Evolutionary conservation across 92 coral and sea anemone genomes (phyloP).

Genomic region (Anthopleura xanthogrammica): DNA sequence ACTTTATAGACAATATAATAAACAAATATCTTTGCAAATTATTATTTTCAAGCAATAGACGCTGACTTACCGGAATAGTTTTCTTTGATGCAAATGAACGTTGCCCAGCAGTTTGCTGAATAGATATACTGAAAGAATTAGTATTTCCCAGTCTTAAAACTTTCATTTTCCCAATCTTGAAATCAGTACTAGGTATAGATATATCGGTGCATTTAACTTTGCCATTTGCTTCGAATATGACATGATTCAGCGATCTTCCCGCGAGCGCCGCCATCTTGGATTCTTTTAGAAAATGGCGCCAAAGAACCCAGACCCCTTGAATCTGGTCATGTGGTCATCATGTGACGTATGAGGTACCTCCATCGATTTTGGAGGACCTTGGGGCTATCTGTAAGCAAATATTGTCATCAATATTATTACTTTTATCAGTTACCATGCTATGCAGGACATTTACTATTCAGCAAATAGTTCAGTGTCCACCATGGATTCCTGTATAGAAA

Average conservation of each 20-base stretch:
- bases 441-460: too few relatives aligned
- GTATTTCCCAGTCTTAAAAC: slow-evolving; percentile 20
- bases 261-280: slow-evolving; percentile 49
- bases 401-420: too few relatives aligned
- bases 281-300: slow-evolving; percentile 18
- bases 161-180: slow-evolving; percentile 23
- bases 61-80: neutral
- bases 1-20: neutral
- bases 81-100: neutral
- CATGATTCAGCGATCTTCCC: slow-evolving; percentile 26
- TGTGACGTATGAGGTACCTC: neutral
- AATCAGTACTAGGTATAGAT: slow-evolving; percentile 9
- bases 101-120: slow-evolving; percentile 7
- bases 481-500: too few relatives aligned
- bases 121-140: slow-evolving; percentile 11
- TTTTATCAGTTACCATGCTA: too few relatives aligned
- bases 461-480: too few relatives aligned
- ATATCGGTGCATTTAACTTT: slow-evolving; percentile 52
- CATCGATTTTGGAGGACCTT: too few relatives aligned
- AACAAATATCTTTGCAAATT: neutral
- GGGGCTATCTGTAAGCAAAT: too few relatives aligned
- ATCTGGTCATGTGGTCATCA: neutral
- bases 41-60: neutral
- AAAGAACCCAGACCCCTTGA: slow-evolving; percentile 2
- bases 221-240: slow-evolving; percentile 47